A percentile compares a stretch with the other conserved stretches of the same genome.
Evolutionary conservation across 2,888 invertebrate species (phyloP).

Genomic region (Calliphora vomitoria): DNA sequence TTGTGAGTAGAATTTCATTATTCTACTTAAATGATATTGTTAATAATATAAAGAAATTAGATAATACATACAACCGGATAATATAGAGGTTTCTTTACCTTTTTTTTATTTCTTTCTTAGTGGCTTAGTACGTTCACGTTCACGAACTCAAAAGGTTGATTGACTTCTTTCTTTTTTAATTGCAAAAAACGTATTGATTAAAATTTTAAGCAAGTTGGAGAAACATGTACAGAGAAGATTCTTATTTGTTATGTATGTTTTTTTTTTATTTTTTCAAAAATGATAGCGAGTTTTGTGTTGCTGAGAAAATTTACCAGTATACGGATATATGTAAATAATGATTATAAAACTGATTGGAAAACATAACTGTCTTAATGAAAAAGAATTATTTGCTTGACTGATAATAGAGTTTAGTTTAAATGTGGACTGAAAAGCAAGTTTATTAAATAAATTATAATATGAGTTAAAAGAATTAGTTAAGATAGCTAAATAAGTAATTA

Average conservation of each 20-base stretch:
- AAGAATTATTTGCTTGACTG: constrained; percentile 46
- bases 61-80: constrained; percentile 60
- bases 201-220: constrained; percentile 3
- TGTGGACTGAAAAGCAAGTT: neutral
- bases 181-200: constrained; percentile 44
- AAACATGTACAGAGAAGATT: neutral
- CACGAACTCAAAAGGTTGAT: constrained; percentile 51
- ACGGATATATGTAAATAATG: constrained; percentile 47
- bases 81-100: neutral
- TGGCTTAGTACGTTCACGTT: neutral
- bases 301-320: neutral
- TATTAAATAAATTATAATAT: neutral
- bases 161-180: constrained; percentile 57
- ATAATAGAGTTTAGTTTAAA: constrained; percentile 19
- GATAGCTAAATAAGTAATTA: neutral
- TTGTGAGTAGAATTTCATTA: constrained; percentile 42
- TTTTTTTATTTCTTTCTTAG: neutral
- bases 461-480: neutral
- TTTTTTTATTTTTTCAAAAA: neutral
- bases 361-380: constrained; percentile 34
- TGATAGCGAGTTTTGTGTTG: neutral
- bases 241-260: neutral
- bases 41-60: constrained; percentile 64
- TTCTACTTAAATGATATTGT: constrained; percentile 57
- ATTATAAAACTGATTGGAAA: constrained; percentile 58